Evolutionary conservation across 2,113 vertebrate genomes (phyloP), one percentile per base, ranked within the genome.

Genomic region (Aspidoscelis tigris): DNA sequence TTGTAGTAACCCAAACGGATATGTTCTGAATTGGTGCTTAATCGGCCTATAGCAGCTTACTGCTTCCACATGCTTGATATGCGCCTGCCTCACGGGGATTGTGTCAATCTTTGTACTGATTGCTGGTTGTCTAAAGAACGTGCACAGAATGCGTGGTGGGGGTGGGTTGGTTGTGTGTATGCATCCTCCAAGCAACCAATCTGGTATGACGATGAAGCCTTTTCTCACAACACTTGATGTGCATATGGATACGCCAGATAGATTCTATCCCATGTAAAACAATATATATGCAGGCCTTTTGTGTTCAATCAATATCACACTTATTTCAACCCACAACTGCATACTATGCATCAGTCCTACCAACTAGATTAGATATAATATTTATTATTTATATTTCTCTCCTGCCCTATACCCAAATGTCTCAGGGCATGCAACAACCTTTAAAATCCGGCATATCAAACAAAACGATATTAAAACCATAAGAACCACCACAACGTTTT

Each of bases 341-440:
- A 18, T 26, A 43, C 10, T 70, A 71, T 7, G 55, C 21, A 18
- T 43, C 16, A 9, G 24, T 12, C 50, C 24, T 12, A n/a, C 26
- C 8, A 4, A 39, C 21, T 18, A 16, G 47, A 69, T 55, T 33
- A 33, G 33, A 33, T 33, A 33, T 33, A 33, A 33, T 33, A 33
- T 33, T 33, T 33, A 33, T 33, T 33, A 33, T 33, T 33, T 33
- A 33, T 33, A 33, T 33, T 33, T 33, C 33, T 33, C 33, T 33
- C 33, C 33, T 33, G 33, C 33, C 1, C 33, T 33, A 33, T 33
- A 33, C 33, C 33, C 33, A 33, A 33, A 33, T 33, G 33, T 33
- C 33, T 33, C 64, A 50, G 12, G 14, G 10, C 70, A 65, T 65
- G 53, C 50, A 64, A 18, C 68, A 74, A 16, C 80, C 55, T 91